These are phyloP conservation scores for Sus cebifrons DNA, from an alignment of 2,797 vertebrate genomes.

Conservation along the genomic window DNA sequence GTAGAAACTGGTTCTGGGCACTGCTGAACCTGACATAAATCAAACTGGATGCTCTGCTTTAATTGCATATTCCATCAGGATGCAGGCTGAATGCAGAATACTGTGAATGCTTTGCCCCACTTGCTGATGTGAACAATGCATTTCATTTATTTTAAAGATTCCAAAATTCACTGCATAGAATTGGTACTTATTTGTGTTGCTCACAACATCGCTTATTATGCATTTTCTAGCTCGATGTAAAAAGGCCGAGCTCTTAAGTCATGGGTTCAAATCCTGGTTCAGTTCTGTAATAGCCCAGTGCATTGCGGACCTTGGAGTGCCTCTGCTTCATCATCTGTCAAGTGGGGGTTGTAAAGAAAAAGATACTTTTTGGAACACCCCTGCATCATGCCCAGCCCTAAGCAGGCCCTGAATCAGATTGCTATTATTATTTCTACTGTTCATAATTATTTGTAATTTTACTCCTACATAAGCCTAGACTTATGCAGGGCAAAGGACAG, in stretches of 20 bases:
- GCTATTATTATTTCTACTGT: accelerated
- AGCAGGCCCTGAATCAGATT: background rate
- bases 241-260: background rate
- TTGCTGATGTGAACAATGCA: background rate
- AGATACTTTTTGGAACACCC: accelerated
- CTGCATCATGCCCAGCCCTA: accelerated
- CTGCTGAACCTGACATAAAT: slow-evolving; percentile 55
- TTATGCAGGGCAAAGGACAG: background rate
- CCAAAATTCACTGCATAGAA: background rate
- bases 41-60: background rate
- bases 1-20: slow-evolving; percentile 34
- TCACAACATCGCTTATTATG: accelerated
- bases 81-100: background rate
- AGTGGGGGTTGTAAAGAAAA: no score
- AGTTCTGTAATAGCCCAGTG: no score
- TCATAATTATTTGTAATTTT: background rate
- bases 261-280: background rate
- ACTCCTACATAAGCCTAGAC: background rate
- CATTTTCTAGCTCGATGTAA: background rate
- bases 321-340: background rate
- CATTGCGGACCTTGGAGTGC: accelerated
- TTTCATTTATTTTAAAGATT: background rate
- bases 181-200: background rate
- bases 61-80: background rate
- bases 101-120: background rate